phyloP scores from a whole-genome alignment of 1,140 invertebrate species.

The Drosophila aff. region DNA sequence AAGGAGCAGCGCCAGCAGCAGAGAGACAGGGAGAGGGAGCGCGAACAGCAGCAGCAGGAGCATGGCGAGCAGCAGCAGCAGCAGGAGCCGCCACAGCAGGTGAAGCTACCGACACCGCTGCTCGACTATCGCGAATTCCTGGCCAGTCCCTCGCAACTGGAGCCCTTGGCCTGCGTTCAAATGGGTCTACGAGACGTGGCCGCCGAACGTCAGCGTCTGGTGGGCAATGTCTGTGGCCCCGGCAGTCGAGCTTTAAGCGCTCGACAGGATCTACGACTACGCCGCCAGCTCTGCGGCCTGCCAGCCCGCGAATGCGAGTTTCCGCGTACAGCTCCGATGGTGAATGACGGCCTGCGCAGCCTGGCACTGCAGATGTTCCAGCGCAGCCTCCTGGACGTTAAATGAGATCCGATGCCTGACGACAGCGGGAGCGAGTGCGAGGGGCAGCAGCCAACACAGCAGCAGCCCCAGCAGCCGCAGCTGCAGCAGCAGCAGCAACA shows the following conservation, averaged over 20 bases:
- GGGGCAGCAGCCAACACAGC: background rate
- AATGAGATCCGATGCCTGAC: slow-evolving; percentile 62
- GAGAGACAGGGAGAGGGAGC: slow-evolving; percentile 33
- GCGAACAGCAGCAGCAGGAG: slow-evolving; percentile 34
- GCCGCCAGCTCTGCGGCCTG: slow-evolving; percentile 88
- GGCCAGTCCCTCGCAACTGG: slow-evolving; percentile 56
- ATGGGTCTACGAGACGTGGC: slow-evolving; percentile 85
- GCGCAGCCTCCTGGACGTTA: slow-evolving; percentile 62
- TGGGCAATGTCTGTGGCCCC: slow-evolving; percentile 85
- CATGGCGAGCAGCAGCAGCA: slow-evolving; percentile 8
- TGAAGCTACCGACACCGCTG: slow-evolving; percentile 16
- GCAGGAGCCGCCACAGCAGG: background rate
- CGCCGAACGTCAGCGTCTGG: slow-evolving; percentile 84
- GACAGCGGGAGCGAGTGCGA: slow-evolving; percentile 10
- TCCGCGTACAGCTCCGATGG: slow-evolving; percentile 57
- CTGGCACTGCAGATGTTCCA: slow-evolving; percentile 77
- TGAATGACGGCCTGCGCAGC: slow-evolving; percentile 64
- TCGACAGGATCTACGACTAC: slow-evolving; percentile 88
- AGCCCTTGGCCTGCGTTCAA: slow-evolving; percentile 88
- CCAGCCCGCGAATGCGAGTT: slow-evolving; percentile 86
- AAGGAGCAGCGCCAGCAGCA: slow-evolving; percentile 34
- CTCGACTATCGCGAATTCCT: slow-evolving; percentile 64
- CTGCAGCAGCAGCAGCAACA: slow-evolving; percentile 4
- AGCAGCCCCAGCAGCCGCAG: background rate
- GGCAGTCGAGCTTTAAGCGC: slow-evolving; percentile 88